Conservation (phyloP, 2,888 invertebrate species). For the Auanema sp. region DNA sequence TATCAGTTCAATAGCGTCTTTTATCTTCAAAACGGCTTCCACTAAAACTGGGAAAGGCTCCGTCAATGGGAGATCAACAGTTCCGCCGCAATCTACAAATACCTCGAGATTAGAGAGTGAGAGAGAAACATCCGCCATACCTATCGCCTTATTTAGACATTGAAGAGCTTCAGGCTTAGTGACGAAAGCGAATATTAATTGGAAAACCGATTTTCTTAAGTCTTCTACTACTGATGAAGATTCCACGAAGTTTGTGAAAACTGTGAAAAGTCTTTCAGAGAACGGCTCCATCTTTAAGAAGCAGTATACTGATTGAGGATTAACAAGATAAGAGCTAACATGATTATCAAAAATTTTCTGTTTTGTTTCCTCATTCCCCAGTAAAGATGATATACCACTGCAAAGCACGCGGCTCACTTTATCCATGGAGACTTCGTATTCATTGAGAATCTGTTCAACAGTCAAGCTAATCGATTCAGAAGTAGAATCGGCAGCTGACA, state of each 20-base stretch:
- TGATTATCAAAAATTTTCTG: neutral
- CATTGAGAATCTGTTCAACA: slow-evolving; percentile 24
- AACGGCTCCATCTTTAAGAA: slow-evolving; percentile 15
- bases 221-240: slow-evolving; percentile 17
- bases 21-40: slow-evolving; percentile 34
- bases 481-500: slow-evolving; percentile 8
- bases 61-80: slow-evolving; percentile 43
- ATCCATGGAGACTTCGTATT: slow-evolving; percentile 38
- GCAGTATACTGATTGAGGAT: neutral
- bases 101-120: too few species aligned
- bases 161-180: slow-evolving; percentile 23
- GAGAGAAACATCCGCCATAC: neutral
- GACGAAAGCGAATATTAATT: slow-evolving; percentile 37
- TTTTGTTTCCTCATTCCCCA: neutral
- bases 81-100: slow-evolving; percentile 23
- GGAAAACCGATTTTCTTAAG: slow-evolving; percentile 26
- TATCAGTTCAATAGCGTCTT: slow-evolving; percentile 25
- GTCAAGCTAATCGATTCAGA: slow-evolving; percentile 20
- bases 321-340: too few species aligned
- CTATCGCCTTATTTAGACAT: slow-evolving; percentile 15
- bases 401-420: slow-evolving; percentile 34
- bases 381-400: slow-evolving; percentile 21
- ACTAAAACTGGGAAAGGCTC: slow-evolving; percentile 44
- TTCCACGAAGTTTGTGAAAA: slow-evolving; percentile 14
- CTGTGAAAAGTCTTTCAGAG: slow-evolving; percentile 10